Conservation (phyloP, 2,113 vertebrate species). For the Vanacampus margaritifer region DNA sequence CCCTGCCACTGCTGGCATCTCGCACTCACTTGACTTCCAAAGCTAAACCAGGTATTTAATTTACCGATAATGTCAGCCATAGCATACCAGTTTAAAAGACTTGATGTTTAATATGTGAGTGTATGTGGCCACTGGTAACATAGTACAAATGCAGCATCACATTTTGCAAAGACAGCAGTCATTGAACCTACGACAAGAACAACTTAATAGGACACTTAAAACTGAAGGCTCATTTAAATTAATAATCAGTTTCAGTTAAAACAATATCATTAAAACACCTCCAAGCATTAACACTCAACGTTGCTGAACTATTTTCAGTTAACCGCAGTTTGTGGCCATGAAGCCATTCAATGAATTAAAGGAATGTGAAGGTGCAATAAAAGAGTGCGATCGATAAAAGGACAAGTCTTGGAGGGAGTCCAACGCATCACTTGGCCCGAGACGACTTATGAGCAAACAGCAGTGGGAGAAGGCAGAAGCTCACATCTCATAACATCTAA, state of each 20-base stretch:
- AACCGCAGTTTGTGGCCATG: background rate
- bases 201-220: background rate
- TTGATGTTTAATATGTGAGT: too few species aligned
- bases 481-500: background rate
- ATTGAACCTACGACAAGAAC: constrained; percentile 7
- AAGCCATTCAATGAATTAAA: constrained; percentile 45
- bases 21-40: too few species aligned
- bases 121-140: too few species aligned
- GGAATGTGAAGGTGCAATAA: constrained; percentile 53
- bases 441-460: constrained; percentile 30
- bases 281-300: constrained; percentile 13
- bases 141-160: background rate
- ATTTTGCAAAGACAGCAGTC: constrained; percentile 8
- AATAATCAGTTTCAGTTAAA: constrained; percentile 20
- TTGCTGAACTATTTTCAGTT: constrained; percentile 14
- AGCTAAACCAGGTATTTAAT: too few species aligned
- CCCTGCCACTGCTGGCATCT: too few species aligned
- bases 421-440: constrained; percentile 43
- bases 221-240: constrained; percentile 9
- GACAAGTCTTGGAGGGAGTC: constrained; percentile 49
- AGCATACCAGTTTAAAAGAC: too few species aligned
- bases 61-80: too few species aligned
- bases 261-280: constrained; percentile 12
- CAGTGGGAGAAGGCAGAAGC: constrained; percentile 8
- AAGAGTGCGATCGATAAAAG: constrained; percentile 54